Percentiles rank a stretch among this genome's conserved stretches.
Evolutionary conservation across 2,113 vertebrate species (phyloP).

Genomic region (Cariama cristata): DNA sequence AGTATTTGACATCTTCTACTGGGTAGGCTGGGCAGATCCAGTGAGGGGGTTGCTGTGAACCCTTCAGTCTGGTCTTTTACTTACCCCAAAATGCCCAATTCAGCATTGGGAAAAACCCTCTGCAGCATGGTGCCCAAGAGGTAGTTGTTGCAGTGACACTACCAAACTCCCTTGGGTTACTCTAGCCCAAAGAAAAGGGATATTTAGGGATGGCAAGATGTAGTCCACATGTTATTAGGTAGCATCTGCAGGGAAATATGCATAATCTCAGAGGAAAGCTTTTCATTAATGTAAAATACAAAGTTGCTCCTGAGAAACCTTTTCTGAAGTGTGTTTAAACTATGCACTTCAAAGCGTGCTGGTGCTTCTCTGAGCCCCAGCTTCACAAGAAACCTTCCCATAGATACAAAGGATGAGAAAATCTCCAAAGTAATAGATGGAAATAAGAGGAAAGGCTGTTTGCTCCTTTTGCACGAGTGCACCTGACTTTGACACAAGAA

Average conservation of each 20-base stretch:
- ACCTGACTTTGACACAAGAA: constrained; percentile 2
- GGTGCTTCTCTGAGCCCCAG: neutral
- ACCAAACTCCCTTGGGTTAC: neutral
- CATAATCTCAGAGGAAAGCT: constrained; percentile 14
- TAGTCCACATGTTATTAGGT: neutral
- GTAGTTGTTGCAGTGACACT: neutral
- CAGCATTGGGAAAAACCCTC: neutral
- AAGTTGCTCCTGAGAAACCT: constrained; percentile 12
- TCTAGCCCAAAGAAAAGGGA: neutral
- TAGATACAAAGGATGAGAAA: constrained; percentile 12
- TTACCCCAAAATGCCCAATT: neutral
- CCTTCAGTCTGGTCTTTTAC: neutral
- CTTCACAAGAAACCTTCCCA: constrained; percentile 3
- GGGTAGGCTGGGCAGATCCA: neutral
- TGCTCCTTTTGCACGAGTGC: neutral
- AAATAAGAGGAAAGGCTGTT: constrained; percentile 20
- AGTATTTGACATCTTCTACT: neutral
- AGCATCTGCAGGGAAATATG: constrained; percentile 4
- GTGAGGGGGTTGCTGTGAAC: neutral
- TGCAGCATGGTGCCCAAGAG: neutral
- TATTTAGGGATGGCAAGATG: neutral
- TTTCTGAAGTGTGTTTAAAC: constrained; percentile 46
- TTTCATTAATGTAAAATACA: constrained; percentile 33
- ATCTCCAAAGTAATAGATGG: neutral
- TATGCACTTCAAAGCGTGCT: constrained; percentile 1